phyloP scores from a whole-genome alignment of 1,140 invertebrate species.

The Nautilus pompilius region DNA sequence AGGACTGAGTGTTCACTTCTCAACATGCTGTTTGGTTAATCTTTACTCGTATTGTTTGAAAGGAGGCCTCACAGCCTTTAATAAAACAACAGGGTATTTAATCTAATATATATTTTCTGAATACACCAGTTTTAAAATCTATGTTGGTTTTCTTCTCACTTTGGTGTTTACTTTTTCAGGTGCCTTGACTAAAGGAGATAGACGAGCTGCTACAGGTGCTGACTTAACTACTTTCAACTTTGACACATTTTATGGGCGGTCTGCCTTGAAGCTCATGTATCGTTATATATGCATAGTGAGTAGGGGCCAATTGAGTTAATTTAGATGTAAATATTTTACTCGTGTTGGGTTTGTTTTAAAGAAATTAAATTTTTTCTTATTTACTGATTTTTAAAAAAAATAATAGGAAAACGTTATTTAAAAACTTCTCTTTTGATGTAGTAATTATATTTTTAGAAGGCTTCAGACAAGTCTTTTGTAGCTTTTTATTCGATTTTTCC shows the following conservation, averaged over 20 bases:
- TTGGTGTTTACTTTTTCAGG: slow-evolving; percentile 24
- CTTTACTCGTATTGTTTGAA: no score
- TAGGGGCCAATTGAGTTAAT: not conserved
- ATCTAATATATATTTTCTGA: no score
- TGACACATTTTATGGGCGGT: slow-evolving; percentile 46
- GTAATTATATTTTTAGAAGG: no score
- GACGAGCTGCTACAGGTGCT: slow-evolving; percentile 45
- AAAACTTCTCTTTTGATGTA: not conserved
- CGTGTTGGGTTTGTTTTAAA: not conserved
- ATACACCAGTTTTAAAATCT: no score
- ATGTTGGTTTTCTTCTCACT: no score
- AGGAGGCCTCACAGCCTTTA: no score
- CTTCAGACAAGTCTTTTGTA: no score
- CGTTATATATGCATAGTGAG: slow-evolving; percentile 38
- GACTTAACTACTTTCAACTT: slow-evolving; percentile 47
- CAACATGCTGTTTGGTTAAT: no score
- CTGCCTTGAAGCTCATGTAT: slow-evolving; percentile 39
- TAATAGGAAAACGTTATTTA: no score
- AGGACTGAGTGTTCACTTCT: no score
- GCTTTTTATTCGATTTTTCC: no score
- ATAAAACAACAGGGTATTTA: no score
- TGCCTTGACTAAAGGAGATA: slow-evolving; percentile 47
- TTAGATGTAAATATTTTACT: not conserved
- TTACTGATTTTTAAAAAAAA: not conserved
- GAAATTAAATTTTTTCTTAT: not conserved